Evolutionary conservation across 2,113 vertebrate species (phyloP).

Genomic region (Larimichthys crocea): DNA sequence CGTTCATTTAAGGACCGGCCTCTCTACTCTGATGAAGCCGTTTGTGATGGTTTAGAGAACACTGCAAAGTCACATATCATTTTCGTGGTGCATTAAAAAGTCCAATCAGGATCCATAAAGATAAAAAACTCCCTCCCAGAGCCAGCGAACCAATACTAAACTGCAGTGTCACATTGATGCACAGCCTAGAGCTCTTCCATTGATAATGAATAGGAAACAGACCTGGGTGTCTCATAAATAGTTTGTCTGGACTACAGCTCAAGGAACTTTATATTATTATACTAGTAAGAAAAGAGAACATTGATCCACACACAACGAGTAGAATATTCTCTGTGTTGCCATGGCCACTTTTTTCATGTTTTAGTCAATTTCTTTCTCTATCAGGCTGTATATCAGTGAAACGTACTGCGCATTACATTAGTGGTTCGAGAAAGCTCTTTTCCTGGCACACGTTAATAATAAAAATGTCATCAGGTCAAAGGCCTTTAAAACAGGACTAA

Average conservation of each 20-base stretch:
- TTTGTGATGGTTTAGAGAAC: conserved; percentile 40
- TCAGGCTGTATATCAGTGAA: conserved; percentile 23
- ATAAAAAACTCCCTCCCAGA: conserved; percentile 51
- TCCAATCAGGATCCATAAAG: conserved; percentile 59
- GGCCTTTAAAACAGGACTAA: conserved; percentile 7
- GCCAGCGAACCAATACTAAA: conserved; percentile 37
- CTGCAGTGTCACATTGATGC: conserved; percentile 51
- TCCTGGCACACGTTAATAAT: conserved; percentile 1
- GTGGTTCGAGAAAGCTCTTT: conserved; percentile 24
- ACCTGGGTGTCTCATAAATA: conserved; percentile 58
- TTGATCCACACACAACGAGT: conserved; percentile 13
- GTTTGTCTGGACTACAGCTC: conserved; percentile 49
- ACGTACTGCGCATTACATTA: background rate
- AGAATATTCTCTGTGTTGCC: conserved; percentile 7
- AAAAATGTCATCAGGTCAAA: conserved; percentile 18
- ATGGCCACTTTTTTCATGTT: conserved; percentile 5
- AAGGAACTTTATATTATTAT: conserved; percentile 52
- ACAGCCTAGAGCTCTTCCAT: conserved; percentile 26
- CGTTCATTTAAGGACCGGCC: conserved; percentile 32
- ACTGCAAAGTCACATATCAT: conserved; percentile 60
- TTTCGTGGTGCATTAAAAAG: conserved; percentile 42
- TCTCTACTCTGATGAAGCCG: conserved; percentile 52
- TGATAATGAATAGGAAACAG: conserved; percentile 58
- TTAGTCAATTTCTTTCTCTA: conserved; percentile 20
- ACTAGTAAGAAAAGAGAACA: conserved; percentile 13